Conservation (phyloP, 1,140 invertebrate genomes). For the Melitaea cinxia region DNA sequence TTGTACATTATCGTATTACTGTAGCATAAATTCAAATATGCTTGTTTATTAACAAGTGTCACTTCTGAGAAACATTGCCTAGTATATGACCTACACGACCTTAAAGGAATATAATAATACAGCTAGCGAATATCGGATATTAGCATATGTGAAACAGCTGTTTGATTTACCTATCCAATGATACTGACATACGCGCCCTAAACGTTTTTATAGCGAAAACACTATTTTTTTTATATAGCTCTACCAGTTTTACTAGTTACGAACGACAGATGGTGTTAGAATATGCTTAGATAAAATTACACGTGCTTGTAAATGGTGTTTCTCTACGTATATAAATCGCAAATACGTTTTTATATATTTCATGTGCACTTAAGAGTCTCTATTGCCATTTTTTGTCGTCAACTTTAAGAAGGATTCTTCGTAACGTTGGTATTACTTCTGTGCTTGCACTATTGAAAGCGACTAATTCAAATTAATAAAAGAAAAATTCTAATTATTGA, state of each 20-base stretch:
- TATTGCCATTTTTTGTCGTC: too few species aligned
- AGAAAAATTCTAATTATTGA: too few species aligned
- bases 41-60: neutral
- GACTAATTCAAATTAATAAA: too few species aligned
- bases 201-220: conserved; percentile 17
- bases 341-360: too few species aligned
- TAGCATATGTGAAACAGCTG: conserved; percentile 31
- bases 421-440: too few species aligned
- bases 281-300: conserved; percentile 10
- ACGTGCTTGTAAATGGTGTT: neutral
- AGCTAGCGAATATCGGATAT: conserved; percentile 29
- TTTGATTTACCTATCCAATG: conserved; percentile 30
- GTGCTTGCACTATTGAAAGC: too few species aligned
- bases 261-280: conserved; percentile 7
- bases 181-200: conserved; percentile 22
- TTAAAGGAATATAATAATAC: conserved; percentile 17
- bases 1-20: too few species aligned
- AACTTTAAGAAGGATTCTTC: too few species aligned
- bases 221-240: neutral
- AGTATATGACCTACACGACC: conserved; percentile 16
- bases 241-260: neutral
- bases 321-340: neutral
- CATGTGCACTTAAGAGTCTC: too few species aligned
- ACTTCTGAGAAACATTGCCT: conserved; percentile 11
- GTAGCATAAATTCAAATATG: too few species aligned